phyloP scores from a whole-genome alignment of 2,888 invertebrate species.

The Cyclophora albipunctata region DNA sequence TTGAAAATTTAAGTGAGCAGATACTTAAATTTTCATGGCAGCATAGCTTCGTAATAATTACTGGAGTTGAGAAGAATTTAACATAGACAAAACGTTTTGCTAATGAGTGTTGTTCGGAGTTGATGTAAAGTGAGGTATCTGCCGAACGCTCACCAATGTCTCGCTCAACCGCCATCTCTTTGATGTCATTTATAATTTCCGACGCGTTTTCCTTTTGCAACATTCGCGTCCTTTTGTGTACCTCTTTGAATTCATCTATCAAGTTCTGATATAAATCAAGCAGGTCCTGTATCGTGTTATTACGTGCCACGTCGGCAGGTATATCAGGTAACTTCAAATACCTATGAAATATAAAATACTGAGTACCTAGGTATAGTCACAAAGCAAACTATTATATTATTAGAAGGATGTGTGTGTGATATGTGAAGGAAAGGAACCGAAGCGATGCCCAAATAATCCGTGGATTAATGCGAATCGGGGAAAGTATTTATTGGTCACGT shows the following conservation, averaged over 20 bases:
- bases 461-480: constrained; percentile 5
- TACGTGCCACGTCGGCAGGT: constrained; percentile 83
- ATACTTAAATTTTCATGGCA: constrained; percentile 22
- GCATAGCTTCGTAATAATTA: constrained; percentile 22
- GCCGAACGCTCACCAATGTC: constrained; percentile 78
- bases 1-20: constrained; percentile 14
- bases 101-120: constrained; percentile 48
- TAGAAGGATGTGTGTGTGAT: not conserved
- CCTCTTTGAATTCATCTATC: constrained; percentile 87
- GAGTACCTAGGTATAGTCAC: constrained; percentile 1
- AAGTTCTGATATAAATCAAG: constrained; percentile 82
- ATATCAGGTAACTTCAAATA: constrained; percentile 78
- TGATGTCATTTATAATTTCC: constrained; percentile 89
- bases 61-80: constrained; percentile 21
- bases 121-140: constrained; percentile 7
- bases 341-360: constrained; percentile 30
- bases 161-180: constrained; percentile 90
- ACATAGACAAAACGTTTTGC: constrained; percentile 16
- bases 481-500: constrained; percentile 7
- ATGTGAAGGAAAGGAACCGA: not conserved
- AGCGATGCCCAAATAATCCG: not conserved
- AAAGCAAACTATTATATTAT: not conserved
- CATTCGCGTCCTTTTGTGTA: constrained; percentile 81
- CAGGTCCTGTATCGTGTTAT: constrained; percentile 82
- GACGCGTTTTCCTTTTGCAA: constrained; percentile 79